These are phyloP conservation scores for Pterostichus madidus DNA, from an alignment of 2,888 invertebrate species.

Conservation along the genomic window DNA sequence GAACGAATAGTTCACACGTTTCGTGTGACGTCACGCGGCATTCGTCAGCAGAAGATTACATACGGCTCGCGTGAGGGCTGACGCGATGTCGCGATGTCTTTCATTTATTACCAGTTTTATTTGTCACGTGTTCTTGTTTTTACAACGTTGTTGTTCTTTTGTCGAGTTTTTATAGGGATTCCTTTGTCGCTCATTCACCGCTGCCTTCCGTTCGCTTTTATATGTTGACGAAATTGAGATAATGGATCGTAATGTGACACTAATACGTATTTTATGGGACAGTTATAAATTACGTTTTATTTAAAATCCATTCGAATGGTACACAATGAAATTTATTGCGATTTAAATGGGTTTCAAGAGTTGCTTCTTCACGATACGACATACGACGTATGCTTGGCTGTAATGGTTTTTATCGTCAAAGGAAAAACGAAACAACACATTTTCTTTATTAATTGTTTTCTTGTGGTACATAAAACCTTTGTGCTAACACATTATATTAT, in stretches of 20 bases:
- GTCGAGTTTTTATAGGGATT: slow-evolving; percentile 52
- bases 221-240: slow-evolving; percentile 61
- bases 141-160: slow-evolving; percentile 51
- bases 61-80: slow-evolving; percentile 37
- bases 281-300: slow-evolving; percentile 55
- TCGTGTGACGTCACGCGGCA: slow-evolving; percentile 11
- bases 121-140: slow-evolving; percentile 52
- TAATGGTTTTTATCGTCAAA: background rate
- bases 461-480: background rate
- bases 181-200: slow-evolving; percentile 34
- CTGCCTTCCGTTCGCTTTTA: slow-evolving; percentile 11
- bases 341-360: slow-evolving; percentile 35
- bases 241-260: slow-evolving; percentile 51
- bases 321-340: slow-evolving; percentile 34
- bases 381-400: slow-evolving; percentile 6
- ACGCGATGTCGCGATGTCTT: slow-evolving; percentile 18
- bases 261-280: slow-evolving; percentile 58
- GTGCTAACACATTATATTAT: background rate
- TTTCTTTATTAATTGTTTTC: background rate
- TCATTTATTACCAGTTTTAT: slow-evolving; percentile 61
- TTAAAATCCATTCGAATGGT: slow-evolving; percentile 37
- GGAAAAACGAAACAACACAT: too few relatives aligned
- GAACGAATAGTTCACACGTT: slow-evolving; percentile 22
- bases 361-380: slow-evolving; percentile 5
- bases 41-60: slow-evolving; percentile 47